These are phyloP conservation scores for Drosophila robusta DNA, from an alignment of 2,888 invertebrate genomes.

Conservation along the genomic window DNA sequence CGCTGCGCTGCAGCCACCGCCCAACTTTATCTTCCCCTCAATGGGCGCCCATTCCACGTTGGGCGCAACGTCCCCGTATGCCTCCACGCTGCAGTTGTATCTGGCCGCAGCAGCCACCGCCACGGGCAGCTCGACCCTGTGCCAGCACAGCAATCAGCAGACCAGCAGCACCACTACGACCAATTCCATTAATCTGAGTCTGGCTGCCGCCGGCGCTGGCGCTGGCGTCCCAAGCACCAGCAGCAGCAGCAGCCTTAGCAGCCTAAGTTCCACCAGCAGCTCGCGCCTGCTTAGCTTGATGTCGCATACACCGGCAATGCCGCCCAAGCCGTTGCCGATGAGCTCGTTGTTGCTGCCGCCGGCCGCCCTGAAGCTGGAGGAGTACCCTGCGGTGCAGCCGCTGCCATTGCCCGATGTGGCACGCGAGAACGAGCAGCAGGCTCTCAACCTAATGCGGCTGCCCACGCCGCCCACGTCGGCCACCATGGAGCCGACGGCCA, in stretches of 20 bases:
- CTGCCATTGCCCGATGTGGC: conserved; percentile 58
- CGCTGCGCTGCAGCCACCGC: conserved; percentile 79
- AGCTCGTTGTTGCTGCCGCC: conserved; percentile 72
- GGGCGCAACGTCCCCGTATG: conserved; percentile 75
- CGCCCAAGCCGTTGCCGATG: conserved; percentile 52
- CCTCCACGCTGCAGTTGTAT: conserved; percentile 88
- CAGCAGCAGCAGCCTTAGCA: conserved; percentile 64
- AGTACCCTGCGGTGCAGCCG: conserved; percentile 85
- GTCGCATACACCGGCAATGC: conserved; percentile 41
- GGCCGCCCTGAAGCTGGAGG: conserved; percentile 89
- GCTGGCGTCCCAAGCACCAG: conserved; percentile 67
- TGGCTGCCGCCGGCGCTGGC: conserved; percentile 69
- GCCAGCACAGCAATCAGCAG: conserved; percentile 87
- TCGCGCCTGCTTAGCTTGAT: conserved; percentile 78
- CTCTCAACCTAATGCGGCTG: conserved; percentile 80
- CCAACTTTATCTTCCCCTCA: conserved; percentile 82
- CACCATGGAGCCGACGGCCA: conserved; percentile 71
- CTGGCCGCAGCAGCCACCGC: conserved; percentile 83
- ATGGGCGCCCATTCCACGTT: conserved; percentile 79
- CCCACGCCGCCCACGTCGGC: conserved; percentile 82
- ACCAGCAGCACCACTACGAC: conserved; percentile 74
- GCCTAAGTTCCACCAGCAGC: conserved; percentile 69
- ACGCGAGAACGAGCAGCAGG: conserved; percentile 74
- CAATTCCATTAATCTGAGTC: conserved; percentile 79
- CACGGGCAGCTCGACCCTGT: conserved; percentile 85